A percentile compares a stretch with the other conserved stretches of the same genome.
phyloP scores from a whole-genome alignment of 2,888 invertebrate species.

The Lottia scabra region DNA sequence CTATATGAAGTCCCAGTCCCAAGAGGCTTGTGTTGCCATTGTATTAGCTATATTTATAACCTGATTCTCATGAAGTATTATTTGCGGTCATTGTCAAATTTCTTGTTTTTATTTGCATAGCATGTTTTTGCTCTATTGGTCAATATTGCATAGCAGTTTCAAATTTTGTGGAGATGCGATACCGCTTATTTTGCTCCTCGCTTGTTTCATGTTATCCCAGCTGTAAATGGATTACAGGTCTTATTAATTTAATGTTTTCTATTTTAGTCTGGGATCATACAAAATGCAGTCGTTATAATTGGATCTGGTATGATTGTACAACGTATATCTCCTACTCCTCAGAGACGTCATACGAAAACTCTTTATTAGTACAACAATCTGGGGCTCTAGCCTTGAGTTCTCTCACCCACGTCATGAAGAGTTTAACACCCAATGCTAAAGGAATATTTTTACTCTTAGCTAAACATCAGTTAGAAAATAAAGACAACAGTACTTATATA shows the following conservation, averaged over 20 bases:
- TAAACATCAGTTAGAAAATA: conserved; percentile 83
- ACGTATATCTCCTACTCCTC: conserved; percentile 85
- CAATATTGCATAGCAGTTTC: no score
- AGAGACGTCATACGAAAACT: conserved; percentile 79
- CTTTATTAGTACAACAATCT: conserved; percentile 83
- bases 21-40: no score
- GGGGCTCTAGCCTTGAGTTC: conserved; percentile 79
- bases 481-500: conserved; percentile 79
- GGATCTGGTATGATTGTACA: conserved; percentile 91
- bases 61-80: no score
- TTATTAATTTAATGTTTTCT: background rate
- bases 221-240: no score
- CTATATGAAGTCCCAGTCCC: no score
- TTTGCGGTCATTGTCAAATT: no score
- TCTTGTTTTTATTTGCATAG: no score
- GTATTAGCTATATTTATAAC: no score
- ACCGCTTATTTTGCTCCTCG: no score
- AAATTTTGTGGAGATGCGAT: no score
- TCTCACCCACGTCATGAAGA: conserved; percentile 88
- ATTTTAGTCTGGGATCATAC: conserved; percentile 88
- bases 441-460: conserved; percentile 81
- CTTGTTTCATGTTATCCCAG: no score
- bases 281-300: conserved; percentile 86
- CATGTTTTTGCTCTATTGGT: no score
- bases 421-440: conserved; percentile 86